Evolutionary conservation across 1,140 invertebrate species (phyloP).

Genomic region (Sinella curviseta): DNA sequence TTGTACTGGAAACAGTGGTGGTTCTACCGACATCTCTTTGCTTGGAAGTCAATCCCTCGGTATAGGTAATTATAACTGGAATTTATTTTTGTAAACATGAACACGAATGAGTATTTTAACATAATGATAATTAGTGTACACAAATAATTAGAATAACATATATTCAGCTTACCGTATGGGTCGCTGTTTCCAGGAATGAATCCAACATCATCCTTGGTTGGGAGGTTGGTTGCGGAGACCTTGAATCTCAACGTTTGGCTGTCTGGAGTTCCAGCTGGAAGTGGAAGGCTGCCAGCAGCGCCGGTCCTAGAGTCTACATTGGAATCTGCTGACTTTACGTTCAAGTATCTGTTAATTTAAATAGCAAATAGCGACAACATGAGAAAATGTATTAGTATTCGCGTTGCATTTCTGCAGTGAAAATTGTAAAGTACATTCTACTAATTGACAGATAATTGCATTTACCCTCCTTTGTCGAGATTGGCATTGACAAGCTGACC

Average conservation of each 20-base stretch:
- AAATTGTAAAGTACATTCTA: neutral
- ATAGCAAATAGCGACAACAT: constrained; percentile 9
- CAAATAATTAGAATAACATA: neutral
- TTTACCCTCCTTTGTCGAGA: constrained; percentile 19
- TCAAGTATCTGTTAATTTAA: constrained; percentile 10
- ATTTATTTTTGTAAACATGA: constrained; percentile 2
- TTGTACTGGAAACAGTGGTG: constrained; percentile 28
- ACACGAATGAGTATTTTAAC: neutral
- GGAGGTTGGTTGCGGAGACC: constrained; percentile 29
- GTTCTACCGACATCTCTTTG: constrained; percentile 30
- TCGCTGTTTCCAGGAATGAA: constrained; percentile 35
- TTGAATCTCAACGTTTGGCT: constrained; percentile 29
- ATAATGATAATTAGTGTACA: neutral
- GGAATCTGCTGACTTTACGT: neutral
- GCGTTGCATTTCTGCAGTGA: neutral
- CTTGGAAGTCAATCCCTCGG: constrained; percentile 22
- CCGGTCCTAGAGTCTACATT: neutral
- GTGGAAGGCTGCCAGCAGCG: constrained; percentile 1
- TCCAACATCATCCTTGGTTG: constrained; percentile 36
- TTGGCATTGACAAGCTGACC: constrained; percentile 16
- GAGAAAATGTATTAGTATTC: neutral
- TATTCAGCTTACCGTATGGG: constrained; percentile 30
- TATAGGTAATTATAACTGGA: constrained; percentile 27
- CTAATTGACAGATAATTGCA: neutral
- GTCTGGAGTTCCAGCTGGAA: constrained; percentile 30